Evolutionary conservation across 2,888 invertebrate species (phyloP).

Genomic region (Calameuta filiformis): DNA sequence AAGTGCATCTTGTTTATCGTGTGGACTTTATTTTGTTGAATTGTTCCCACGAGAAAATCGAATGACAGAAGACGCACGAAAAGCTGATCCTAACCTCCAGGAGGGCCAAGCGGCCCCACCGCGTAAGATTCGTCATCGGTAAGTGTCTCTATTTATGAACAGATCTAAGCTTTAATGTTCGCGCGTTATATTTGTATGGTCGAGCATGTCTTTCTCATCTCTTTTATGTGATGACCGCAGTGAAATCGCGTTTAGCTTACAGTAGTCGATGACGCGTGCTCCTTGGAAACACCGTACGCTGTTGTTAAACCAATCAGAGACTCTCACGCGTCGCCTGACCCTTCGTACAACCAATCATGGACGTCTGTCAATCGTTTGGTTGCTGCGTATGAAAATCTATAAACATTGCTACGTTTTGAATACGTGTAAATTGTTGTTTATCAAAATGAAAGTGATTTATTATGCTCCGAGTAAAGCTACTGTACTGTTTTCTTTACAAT

Average conservation of each 20-base stretch:
- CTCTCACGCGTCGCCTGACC: slow-evolving; percentile 54
- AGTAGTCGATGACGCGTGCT: slow-evolving; percentile 43
- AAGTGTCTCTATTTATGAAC: slow-evolving; percentile 33
- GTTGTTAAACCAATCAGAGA: slow-evolving; percentile 41
- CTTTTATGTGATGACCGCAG: slow-evolving; percentile 22
- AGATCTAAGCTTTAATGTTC: slow-evolving; percentile 16
- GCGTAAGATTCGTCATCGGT: slow-evolving; percentile 64
- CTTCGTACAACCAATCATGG: slow-evolving; percentile 47
- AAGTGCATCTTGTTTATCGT: neutral
- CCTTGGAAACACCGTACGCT: slow-evolving; percentile 45
- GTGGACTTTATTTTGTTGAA: slow-evolving; percentile 12
- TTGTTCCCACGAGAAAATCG: slow-evolving; percentile 35
- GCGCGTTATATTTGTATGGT: slow-evolving; percentile 1
- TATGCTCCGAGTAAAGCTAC: too few species aligned
- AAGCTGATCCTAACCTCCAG: slow-evolving; percentile 57
- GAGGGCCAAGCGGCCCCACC: slow-evolving; percentile 51
- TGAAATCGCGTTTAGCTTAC: slow-evolving; percentile 7
- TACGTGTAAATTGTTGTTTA: neutral
- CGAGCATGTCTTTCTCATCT: neutral
- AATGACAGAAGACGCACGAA: slow-evolving; percentile 58
- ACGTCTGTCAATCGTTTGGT: slow-evolving; percentile 40
- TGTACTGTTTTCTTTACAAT: too few species aligned
- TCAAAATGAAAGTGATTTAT: neutral
- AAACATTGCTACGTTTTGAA: slow-evolving; percentile 1
- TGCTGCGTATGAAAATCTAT: slow-evolving; percentile 23